Conservation (phyloP, 2,797 vertebrate species). For the Chaunax sp. region DNA sequence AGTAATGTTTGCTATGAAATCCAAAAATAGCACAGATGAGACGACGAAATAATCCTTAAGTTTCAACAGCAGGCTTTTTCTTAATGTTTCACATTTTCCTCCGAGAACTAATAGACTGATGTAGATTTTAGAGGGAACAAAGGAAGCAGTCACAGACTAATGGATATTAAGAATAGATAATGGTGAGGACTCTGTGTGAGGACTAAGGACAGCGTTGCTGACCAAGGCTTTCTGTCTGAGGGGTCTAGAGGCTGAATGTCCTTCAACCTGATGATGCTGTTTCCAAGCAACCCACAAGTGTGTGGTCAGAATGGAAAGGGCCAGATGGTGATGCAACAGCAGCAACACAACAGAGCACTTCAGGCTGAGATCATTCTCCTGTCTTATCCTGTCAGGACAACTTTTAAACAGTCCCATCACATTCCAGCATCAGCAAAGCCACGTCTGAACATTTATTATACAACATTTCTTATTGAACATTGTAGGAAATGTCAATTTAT, state of each 20-base stretch:
- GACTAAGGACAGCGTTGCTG: background rate
- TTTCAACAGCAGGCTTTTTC: background rate
- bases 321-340: constrained; percentile 28
- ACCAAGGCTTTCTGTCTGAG: background rate
- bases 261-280: constrained; percentile 54
- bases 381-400: no score
- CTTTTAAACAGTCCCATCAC: no score
- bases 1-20: no score
- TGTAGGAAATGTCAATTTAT: background rate
- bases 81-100: background rate
- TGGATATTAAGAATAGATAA: no score
- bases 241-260: constrained; percentile 12
- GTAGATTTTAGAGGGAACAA: background rate
- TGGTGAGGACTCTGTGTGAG: background rate
- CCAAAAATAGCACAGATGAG: no score
- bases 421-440: no score
- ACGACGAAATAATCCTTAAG: background rate
- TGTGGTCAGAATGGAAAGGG: constrained; percentile 30
- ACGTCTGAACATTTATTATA: no score
- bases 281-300: constrained; percentile 68
- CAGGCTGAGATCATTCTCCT: background rate
- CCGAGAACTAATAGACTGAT: no score
- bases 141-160: no score
- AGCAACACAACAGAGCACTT: background rate
- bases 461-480: no score